Conservation (phyloP, 2,797 vertebrate species). For the Urocyon cinereoargenteus region DNA sequence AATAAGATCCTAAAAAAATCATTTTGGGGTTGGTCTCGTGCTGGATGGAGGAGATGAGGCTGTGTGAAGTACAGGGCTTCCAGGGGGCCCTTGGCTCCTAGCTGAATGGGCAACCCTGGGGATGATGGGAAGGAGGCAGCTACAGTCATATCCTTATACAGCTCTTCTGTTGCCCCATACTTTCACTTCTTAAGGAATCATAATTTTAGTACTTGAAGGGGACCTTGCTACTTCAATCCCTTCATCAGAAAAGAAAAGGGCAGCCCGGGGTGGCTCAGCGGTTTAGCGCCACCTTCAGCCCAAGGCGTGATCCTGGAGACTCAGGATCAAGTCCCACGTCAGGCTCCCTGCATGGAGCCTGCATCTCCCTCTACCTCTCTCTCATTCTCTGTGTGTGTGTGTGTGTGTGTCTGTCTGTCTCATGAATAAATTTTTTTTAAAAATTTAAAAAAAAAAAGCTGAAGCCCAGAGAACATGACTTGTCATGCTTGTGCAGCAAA, state of each 20-base stretch:
- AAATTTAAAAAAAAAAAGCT: too few species aligned
- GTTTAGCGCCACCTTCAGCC: neutral
- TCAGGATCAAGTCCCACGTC: neutral
- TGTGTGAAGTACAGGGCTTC: neutral
- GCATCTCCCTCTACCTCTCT: neutral
- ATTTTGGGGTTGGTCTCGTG: neutral
- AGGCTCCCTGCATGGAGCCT: neutral
- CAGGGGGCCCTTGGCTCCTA: neutral
- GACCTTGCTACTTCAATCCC: neutral
- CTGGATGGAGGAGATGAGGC: neutral
- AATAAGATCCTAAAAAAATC: neutral
- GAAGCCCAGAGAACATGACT: neutral
- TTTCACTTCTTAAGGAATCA: slow-evolving; percentile 48
- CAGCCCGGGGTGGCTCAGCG: neutral
- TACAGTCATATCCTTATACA: neutral
- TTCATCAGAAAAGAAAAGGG: neutral
- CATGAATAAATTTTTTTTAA: too few species aligned
- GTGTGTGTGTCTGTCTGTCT: too few species aligned
- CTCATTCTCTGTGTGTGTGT: too few species aligned
- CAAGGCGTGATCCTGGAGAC: neutral
- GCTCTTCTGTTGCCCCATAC: neutral
- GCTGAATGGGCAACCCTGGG: neutral
- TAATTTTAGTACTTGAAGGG: neutral
- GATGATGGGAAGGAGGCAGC: neutral
- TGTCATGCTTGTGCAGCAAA: neutral